These are phyloP conservation scores for Minunthozetes semirufus DNA, from an alignment of 2,888 invertebrate species.

Conservation along the genomic window DNA sequence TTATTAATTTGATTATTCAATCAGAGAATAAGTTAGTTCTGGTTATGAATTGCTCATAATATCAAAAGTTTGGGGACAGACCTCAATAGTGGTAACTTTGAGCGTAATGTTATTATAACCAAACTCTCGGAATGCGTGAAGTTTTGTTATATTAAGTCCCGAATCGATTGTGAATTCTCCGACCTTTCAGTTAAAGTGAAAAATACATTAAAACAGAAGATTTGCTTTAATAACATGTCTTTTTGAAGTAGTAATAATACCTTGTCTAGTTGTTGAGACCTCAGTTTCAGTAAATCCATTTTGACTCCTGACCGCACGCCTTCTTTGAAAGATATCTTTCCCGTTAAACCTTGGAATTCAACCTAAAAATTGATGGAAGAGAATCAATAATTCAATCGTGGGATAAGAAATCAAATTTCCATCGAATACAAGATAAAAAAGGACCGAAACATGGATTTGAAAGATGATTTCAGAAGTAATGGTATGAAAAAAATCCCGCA, in stretches of 20 bases:
- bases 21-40: no score
- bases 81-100: slow-evolving; percentile 82
- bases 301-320: slow-evolving; percentile 75
- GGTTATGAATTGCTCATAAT: no score
- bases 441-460: no score
- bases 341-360: slow-evolving; percentile 75
- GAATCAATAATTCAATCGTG: neutral
- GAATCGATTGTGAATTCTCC: slow-evolving; percentile 70
- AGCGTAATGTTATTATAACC: slow-evolving; percentile 76
- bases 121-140: slow-evolving; percentile 74
- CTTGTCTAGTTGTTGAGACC: slow-evolving; percentile 67
- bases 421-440: no score
- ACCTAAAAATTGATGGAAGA: slow-evolving; percentile 54
- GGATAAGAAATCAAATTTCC: no score
- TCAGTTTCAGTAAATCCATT: slow-evolving; percentile 73
- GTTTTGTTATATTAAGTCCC: slow-evolving; percentile 74
- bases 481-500: no score
- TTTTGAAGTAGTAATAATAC: slow-evolving; percentile 46
- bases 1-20: no score
- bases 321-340: slow-evolving; percentile 75
- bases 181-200: slow-evolving; percentile 45
- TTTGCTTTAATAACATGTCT: no score
- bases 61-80: slow-evolving; percentile 49
- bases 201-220: neutral
- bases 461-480: no score